Conservation (phyloP, 1,140 invertebrate species). For the Aphaenogaster floridana region DNA sequence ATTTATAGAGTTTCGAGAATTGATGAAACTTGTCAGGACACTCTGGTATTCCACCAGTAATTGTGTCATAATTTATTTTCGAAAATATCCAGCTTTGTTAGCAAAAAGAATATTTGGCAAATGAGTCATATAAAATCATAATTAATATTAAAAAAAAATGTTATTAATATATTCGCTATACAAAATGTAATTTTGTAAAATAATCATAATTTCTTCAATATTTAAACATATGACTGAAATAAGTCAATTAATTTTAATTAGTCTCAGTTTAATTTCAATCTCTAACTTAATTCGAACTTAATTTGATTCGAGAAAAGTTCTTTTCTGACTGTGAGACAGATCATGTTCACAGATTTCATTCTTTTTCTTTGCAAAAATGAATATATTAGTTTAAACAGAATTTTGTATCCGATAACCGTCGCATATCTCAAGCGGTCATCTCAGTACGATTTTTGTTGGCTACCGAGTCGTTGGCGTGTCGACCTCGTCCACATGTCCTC, state of each 20-base stretch:
- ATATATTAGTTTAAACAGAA: slow-evolving; percentile 1
- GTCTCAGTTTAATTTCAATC: not conserved
- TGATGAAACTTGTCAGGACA: slow-evolving; percentile 41
- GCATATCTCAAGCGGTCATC: not conserved
- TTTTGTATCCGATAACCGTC: not conserved
- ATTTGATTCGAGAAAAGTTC: not conserved
- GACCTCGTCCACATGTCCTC: slow-evolving; percentile 76
- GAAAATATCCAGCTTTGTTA: not conserved
- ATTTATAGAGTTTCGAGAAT: slow-evolving; percentile 68
- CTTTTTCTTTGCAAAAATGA: not conserved
- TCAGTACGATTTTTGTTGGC: slow-evolving; percentile 34
- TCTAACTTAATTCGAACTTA: not conserved
- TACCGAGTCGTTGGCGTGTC: slow-evolving; percentile 73
- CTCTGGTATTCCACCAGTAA: not conserved
- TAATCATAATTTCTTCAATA: not conserved
- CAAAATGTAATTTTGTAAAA: not conserved
- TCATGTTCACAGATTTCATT: not conserved
- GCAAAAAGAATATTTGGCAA: not conserved
- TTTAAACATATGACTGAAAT: not conserved
- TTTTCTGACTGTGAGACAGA: not conserved
- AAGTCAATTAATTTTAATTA: not conserved
- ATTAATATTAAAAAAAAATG: not conserved
- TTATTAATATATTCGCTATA: not conserved
- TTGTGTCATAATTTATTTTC: slow-evolving; percentile 25
- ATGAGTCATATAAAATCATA: not conserved